Evolutionary conservation across 1,140 invertebrate genomes (phyloP).

Genomic region (Atta texana): DNA sequence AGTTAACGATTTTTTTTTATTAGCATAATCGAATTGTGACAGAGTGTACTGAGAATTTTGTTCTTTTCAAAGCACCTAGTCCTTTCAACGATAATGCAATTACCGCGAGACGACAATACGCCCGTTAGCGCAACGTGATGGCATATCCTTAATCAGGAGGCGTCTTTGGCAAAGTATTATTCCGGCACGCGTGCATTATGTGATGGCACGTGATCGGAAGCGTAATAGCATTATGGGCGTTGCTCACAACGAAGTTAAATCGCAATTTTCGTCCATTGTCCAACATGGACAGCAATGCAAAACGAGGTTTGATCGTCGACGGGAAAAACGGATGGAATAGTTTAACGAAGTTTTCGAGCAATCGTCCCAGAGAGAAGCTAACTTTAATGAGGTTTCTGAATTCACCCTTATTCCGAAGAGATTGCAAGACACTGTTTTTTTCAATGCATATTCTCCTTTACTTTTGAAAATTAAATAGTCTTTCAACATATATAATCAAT

Average conservation of each 20-base stretch:
- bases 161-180: conserved; percentile 71
- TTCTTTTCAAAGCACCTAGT: conserved; percentile 32
- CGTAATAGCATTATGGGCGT: conserved; percentile 33
- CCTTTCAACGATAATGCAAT: conserved; percentile 64
- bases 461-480: not conserved
- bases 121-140: conserved; percentile 54
- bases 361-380: conserved; percentile 47
- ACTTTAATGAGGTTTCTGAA: conserved; percentile 52
- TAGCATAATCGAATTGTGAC: not conserved
- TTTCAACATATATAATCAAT: not conserved
- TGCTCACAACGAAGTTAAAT: conserved; percentile 72
- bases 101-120: conserved; percentile 62
- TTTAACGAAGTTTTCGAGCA: conserved; percentile 48
- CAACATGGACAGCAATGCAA: not conserved
- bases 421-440: not conserved
- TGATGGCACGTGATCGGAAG: conserved; percentile 74
- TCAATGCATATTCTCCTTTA: not conserved
- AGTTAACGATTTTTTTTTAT: conserved; percentile 16
- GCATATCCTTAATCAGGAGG: conserved; percentile 64
- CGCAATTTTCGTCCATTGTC: conserved; percentile 74
- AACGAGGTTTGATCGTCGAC: conserved; percentile 45
- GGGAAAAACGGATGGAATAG: conserved; percentile 38
- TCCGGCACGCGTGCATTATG: conserved; percentile 73
- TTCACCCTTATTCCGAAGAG: conserved; percentile 4
- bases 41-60: conserved; percentile 31